phyloP scores from a whole-genome alignment of 2,113 vertebrate genomes.

The Ciconia stormi region DNA sequence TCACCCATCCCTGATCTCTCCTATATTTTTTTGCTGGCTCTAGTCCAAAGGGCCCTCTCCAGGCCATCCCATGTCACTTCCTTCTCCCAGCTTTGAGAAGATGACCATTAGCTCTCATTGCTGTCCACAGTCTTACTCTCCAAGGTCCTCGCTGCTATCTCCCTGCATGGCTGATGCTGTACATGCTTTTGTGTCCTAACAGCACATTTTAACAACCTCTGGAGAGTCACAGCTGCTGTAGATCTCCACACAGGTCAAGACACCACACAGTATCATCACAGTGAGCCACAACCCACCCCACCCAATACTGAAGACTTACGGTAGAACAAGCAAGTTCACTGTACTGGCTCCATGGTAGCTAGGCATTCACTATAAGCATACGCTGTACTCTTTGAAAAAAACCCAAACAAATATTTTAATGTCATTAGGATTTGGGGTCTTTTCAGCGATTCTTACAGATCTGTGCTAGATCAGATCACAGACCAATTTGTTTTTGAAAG shows the following conservation, averaged over 20 bases:
- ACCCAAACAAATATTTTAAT: not conserved
- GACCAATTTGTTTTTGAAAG: not conserved
- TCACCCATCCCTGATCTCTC: not conserved
- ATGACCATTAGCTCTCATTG: not conserved
- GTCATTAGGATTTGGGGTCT: not conserved
- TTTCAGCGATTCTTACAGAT: not conserved
- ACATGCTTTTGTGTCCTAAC: not conserved
- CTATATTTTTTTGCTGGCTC: not conserved
- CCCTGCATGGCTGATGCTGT: not conserved
- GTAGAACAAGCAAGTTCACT: not conserved
- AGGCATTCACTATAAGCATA: not conserved
- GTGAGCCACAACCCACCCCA: not conserved
- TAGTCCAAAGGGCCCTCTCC: not conserved
- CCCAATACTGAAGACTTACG: rapidly evolving
- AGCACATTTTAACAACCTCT: not conserved
- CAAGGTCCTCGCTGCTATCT: not conserved
- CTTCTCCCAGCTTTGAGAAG: not conserved
- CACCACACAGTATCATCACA: rapidly evolving
- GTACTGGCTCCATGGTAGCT: not conserved
- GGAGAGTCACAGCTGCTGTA: not conserved
- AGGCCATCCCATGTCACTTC: not conserved
- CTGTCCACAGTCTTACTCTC: too few species aligned
- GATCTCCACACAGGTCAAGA: not conserved
- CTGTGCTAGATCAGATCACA: not conserved
- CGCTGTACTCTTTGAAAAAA: not conserved